Evolutionary conservation across 2,113 vertebrate genomes (phyloP).

Genomic region (Brienomyrus brachyistius): DNA sequence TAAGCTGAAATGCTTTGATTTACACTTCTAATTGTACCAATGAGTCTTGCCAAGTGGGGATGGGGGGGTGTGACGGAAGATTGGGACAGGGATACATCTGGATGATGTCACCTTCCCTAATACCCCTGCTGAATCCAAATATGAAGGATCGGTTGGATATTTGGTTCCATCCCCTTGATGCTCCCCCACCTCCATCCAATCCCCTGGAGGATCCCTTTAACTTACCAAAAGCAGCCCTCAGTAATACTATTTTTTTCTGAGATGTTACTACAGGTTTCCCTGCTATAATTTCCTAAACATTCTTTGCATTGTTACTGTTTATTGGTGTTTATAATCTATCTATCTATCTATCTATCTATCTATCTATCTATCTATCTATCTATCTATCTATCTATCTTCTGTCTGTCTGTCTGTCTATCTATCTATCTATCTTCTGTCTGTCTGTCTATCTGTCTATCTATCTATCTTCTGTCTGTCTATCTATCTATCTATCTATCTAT

Average conservation of each 20-base stretch:
- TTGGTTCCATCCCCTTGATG: neutral
- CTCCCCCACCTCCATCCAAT: neutral
- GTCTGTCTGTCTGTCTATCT: no score
- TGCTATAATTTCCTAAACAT: neutral
- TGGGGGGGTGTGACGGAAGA: neutral
- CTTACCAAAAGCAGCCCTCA: neutral
- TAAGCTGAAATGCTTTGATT: neutral
- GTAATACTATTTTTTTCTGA: neutral
- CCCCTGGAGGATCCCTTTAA: neutral
- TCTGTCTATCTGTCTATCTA: no score
- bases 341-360: neutral
- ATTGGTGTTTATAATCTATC: neutral
- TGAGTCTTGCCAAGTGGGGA: neutral
- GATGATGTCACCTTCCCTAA: neutral
- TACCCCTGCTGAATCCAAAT: neutral
- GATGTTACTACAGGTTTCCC: neutral
- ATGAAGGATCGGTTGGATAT: no score
- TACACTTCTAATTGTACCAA: neutral
- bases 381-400: no score
- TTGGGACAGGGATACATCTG: neutral
- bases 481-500: no score
- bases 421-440: no score
- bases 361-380: no score
- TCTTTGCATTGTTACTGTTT: neutral
- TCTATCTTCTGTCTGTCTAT: no score